Evolutionary conservation across 1,140 invertebrate genomes (phyloP).

Genomic region (Monomorium pharaonis): DNA sequence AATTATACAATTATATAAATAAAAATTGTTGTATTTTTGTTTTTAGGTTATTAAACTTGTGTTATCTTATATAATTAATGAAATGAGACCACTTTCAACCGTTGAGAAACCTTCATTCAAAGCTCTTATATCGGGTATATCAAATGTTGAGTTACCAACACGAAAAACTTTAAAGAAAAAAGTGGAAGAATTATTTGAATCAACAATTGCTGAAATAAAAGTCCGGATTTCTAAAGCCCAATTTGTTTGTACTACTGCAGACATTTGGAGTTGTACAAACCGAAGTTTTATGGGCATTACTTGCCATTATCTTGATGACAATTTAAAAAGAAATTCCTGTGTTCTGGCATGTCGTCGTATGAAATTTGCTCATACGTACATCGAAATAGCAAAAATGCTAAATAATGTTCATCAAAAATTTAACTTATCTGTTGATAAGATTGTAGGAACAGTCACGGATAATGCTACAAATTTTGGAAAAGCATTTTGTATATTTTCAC

Average conservation of each 20-base stretch:
- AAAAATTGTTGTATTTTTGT: not conserved
- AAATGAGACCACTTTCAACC: slow-evolving; percentile 29
- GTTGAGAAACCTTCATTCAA: slow-evolving; percentile 1
- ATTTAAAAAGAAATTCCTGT: slow-evolving; percentile 12
- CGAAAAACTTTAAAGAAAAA: slow-evolving; percentile 12
- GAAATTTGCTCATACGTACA: slow-evolving; percentile 24
- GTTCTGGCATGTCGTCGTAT: slow-evolving; percentile 31
- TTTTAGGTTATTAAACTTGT: slow-evolving; percentile 22
- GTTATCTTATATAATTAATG: not conserved
- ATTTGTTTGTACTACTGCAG: slow-evolving; percentile 34
- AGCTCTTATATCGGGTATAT: slow-evolving; percentile 2
- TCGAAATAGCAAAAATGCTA: slow-evolving; percentile 38
- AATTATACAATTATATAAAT: not conserved
- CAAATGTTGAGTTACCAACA: slow-evolving; percentile 1
- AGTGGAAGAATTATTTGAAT: slow-evolving; percentile 24
- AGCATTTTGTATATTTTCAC: slow-evolving; percentile 25
- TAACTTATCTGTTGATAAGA: slow-evolving; percentile 13
- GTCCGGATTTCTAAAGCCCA: not conserved
- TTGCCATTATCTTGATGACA: slow-evolving; percentile 24
- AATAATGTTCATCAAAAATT: slow-evolving; percentile 24
- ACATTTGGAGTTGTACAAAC: slow-evolving; percentile 25
- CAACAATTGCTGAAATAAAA: not conserved
- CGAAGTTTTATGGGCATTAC: slow-evolving; percentile 18
- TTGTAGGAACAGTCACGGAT: slow-evolving; percentile 33
- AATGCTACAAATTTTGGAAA: slow-evolving; percentile 43